These are phyloP conservation scores for Patiria miniata DNA, from an alignment of 35 echinoderm and acorn worm genomes.

Conservation along the genomic window DNA sequence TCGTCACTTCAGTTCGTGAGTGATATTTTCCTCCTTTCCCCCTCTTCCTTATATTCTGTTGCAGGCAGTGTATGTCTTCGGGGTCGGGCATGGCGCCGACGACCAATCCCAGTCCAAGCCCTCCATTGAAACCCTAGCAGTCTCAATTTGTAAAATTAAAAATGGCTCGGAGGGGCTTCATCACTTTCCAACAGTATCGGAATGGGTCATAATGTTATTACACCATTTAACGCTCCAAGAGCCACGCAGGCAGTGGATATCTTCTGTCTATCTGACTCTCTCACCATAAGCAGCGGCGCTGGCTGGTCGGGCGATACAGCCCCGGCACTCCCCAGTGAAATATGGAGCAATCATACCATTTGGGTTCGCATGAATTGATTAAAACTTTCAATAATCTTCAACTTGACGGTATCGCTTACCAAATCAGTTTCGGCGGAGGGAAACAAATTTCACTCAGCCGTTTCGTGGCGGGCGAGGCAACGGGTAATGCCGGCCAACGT, in stretches of 20 bases:
- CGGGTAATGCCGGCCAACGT: constrained; percentile 41
- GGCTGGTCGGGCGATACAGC: too few relatives aligned
- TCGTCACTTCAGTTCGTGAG: constrained; percentile 17
- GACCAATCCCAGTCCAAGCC: constrained; percentile 1
- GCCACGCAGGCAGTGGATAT: background rate
- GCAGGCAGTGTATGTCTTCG: background rate
- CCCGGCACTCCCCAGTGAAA: background rate
- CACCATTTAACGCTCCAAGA: constrained; percentile 50
- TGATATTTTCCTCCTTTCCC: background rate
- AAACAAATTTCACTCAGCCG: constrained; percentile 32
- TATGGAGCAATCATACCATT: constrained; percentile 45
- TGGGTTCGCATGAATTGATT: constrained; percentile 54
- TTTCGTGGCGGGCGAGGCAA: constrained; percentile 23
- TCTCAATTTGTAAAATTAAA: constrained; percentile 58
- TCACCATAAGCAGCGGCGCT: too few relatives aligned
- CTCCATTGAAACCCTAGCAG: constrained; percentile 42
- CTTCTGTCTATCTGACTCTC: too few relatives aligned
- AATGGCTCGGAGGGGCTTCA: constrained; percentile 36
- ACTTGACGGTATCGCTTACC: constrained; percentile 47
- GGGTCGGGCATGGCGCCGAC: constrained; percentile 15
- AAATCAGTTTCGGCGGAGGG: constrained; percentile 44
- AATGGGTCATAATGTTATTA: constrained; percentile 58
- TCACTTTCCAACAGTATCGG: constrained; percentile 52
- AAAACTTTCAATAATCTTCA: constrained; percentile 61
- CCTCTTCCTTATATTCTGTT: background rate